These are phyloP conservation scores for Epirrhoe tristata DNA, from an alignment of 2,888 invertebrate genomes.

Conservation along the genomic window DNA sequence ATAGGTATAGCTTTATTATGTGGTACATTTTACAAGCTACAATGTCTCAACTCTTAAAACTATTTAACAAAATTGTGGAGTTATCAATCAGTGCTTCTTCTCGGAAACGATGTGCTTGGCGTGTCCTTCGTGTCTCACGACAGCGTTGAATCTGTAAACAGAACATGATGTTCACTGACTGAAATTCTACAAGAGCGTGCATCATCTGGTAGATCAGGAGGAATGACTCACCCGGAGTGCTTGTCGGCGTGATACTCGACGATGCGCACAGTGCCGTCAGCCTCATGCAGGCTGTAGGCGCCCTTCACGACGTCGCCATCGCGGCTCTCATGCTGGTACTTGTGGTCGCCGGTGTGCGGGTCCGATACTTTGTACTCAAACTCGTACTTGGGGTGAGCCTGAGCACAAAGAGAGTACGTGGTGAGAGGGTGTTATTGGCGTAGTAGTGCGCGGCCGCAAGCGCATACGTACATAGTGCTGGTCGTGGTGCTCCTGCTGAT, in stretches of 20 bases:
- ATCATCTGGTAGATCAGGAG: not conserved
- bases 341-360: slow-evolving; percentile 86
- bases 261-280: slow-evolving; percentile 69
- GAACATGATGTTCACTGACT: not conserved
- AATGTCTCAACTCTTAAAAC: slow-evolving; percentile 10
- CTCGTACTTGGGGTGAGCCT: slow-evolving; percentile 82
- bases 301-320: slow-evolving; percentile 86
- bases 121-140: slow-evolving; percentile 46
- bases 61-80: not conserved
- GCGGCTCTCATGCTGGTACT: slow-evolving; percentile 83
- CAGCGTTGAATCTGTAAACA: slow-evolving; percentile 56
- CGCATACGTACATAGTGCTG: slow-evolving; percentile 34
- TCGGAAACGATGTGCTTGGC: slow-evolving; percentile 46
- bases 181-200: not conserved
- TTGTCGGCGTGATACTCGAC: slow-evolving; percentile 75
- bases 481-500: slow-evolving; percentile 27
- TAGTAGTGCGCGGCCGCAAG: not conserved
- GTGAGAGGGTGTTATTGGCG: slow-evolving; percentile 2
- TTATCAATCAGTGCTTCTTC: slow-evolving; percentile 38
- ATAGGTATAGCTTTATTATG: not conserved
- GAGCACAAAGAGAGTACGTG: slow-evolving; percentile 27
- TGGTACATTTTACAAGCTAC: not conserved
- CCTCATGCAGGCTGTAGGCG: slow-evolving; percentile 79
- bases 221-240: slow-evolving; percentile 55
- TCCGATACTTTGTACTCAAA: slow-evolving; percentile 86